phyloP scores from a whole-genome alignment of 1,140 invertebrate species.

The Macrosteles quadrilineatus region DNA sequence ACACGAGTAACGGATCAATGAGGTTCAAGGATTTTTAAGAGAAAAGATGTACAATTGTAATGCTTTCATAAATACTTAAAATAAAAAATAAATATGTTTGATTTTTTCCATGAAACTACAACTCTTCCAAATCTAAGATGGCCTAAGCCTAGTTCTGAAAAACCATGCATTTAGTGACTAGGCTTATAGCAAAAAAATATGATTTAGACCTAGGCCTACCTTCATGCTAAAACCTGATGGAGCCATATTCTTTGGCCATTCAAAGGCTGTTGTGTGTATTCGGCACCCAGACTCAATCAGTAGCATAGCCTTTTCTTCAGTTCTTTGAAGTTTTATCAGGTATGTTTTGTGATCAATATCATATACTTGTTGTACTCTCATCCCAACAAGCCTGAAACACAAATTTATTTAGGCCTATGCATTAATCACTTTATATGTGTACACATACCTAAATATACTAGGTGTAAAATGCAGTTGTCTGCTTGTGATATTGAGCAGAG shows the following conservation, averaged over 20 bases:
- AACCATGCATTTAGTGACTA: too few relatives aligned
- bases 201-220: slow-evolving; percentile 59
- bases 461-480: too few relatives aligned
- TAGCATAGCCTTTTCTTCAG: slow-evolving; percentile 82
- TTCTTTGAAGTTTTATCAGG: slow-evolving; percentile 83
- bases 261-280: slow-evolving; percentile 92
- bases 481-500: background rate
- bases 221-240: slow-evolving; percentile 99
- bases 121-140: too few relatives aligned
- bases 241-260: slow-evolving; percentile 97
- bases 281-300: slow-evolving; percentile 93
- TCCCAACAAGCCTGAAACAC: slow-evolving; percentile 74
- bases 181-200: too few relatives aligned
- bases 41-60: too few relatives aligned
- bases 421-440: background rate
- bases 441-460: background rate
- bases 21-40: too few relatives aligned
- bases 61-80: too few relatives aligned
- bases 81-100: too few relatives aligned
- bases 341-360: slow-evolving; percentile 98
- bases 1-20: too few relatives aligned
- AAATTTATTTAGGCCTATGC: slow-evolving; percentile 25
- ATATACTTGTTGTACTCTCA: slow-evolving; percentile 96
- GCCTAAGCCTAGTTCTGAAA: too few relatives aligned
- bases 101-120: too few relatives aligned